Evolutionary conservation across 2,888 invertebrate genomes (phyloP).

Genomic region (Formica aserva): DNA sequence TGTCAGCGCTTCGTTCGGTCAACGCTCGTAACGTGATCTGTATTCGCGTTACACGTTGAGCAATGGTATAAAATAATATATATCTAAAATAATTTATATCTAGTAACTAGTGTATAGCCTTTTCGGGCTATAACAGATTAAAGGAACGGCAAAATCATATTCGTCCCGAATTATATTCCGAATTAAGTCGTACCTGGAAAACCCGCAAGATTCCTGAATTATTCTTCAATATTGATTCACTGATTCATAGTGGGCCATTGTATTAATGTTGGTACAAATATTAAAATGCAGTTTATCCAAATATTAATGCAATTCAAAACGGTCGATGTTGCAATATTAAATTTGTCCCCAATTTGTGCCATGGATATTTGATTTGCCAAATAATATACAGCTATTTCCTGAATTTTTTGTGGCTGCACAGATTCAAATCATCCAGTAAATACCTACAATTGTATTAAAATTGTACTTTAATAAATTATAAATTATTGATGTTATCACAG

Average conservation of each 20-base stretch:
- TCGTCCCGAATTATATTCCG: too few species aligned
- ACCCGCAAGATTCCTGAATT: background rate
- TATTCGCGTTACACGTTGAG: too few species aligned
- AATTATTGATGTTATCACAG: background rate
- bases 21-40: too few species aligned
- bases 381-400: conserved; percentile 18
- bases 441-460: background rate
- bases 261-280: background rate
- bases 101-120: too few species aligned
- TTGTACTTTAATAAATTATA: background rate
- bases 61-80: too few species aligned
- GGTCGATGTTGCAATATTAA: background rate
- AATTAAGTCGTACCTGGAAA: background rate
- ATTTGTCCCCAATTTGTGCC: conserved; percentile 5
- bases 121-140: too few species aligned
- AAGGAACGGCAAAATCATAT: too few species aligned
- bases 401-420: background rate
- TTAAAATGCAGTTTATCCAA: background rate
- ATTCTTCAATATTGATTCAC: background rate
- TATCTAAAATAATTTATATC: too few species aligned
- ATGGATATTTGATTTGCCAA: conserved; percentile 6
- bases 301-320: background rate
- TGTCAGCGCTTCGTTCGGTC: too few species aligned
- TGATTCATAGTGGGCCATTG: background rate
- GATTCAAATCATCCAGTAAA: background rate